Conservation (phyloP, 2,113 vertebrate genomes). For the Chitala chitala region DNA sequence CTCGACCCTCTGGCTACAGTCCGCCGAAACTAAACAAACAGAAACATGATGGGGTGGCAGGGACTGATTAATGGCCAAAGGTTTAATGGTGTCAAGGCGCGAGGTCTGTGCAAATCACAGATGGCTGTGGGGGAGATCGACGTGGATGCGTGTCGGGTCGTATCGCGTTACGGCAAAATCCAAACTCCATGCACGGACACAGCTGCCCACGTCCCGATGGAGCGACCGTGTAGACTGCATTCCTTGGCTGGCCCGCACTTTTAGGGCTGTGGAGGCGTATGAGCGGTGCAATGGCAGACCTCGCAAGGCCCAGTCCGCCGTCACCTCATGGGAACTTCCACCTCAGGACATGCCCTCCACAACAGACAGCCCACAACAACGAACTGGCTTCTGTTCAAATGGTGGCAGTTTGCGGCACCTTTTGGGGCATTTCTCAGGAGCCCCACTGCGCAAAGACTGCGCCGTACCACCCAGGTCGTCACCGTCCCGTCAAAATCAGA, state of each 20-base stretch:
- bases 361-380: no score
- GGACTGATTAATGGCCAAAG: constrained; percentile 48
- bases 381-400: no score
- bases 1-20: constrained; percentile 32
- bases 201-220: constrained; percentile 61
- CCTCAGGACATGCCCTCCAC: neutral
- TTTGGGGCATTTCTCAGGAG: no score
- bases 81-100: constrained; percentile 30
- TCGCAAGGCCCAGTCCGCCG: no score
- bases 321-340: neutral
- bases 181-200: constrained; percentile 55
- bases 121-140: neutral
- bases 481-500: no score
- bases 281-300: neutral
- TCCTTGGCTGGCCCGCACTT: constrained; percentile 22
- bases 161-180: constrained; percentile 62
- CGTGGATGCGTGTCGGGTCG: constrained; percentile 35
- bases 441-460: neutral
- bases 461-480: neutral
- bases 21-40: neutral
- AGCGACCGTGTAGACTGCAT: constrained; percentile 29
- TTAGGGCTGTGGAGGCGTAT: neutral
- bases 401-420: no score
- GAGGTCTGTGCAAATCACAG: neutral
- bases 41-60: neutral